phyloP scores from a whole-genome alignment of 2,113 vertebrate species.

The Percopsis transmontana region DNA sequence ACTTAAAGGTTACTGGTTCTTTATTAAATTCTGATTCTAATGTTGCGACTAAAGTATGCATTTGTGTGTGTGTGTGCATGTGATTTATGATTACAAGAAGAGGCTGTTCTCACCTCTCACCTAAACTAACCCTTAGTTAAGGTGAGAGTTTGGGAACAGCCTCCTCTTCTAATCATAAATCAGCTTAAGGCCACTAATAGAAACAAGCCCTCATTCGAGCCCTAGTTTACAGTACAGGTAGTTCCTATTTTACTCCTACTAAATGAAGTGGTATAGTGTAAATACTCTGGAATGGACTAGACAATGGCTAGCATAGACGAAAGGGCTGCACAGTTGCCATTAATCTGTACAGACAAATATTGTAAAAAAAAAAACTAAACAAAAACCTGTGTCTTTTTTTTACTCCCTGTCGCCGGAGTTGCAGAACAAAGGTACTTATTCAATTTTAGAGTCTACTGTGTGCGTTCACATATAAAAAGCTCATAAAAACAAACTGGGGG shows the following conservation, averaged over 20 bases:
- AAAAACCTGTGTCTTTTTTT: neutral
- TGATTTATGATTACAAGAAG: neutral
- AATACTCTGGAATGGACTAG: slow-evolving; percentile 59
- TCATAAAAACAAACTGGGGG: slow-evolving; percentile 34
- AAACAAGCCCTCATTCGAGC: slow-evolving; percentile 60
- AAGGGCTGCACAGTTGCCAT: slow-evolving; percentile 7
- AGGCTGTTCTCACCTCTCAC: slow-evolving; percentile 2
- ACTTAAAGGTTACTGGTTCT: no score
- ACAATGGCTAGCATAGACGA: slow-evolving; percentile 22
- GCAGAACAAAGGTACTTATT: slow-evolving; percentile 18
- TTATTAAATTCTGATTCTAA: no score
- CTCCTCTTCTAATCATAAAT: slow-evolving; percentile 49
- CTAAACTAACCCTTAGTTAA: no score
- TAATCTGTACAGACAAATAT: neutral
- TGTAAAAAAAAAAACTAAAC: neutral
- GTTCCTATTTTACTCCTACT: slow-evolving; percentile 36
- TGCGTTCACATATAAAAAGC: slow-evolving; percentile 44
- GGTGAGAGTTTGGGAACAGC: slow-evolving; percentile 20
- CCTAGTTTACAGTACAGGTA: slow-evolving; percentile 49
- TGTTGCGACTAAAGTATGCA: no score
- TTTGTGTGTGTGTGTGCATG: neutral
- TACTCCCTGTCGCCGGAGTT: slow-evolving; percentile 63
- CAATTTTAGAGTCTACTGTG: slow-evolving; percentile 47
- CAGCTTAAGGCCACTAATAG: slow-evolving; percentile 54
- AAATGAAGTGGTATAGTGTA: slow-evolving; percentile 56